A percentile compares a stretch with the other conserved stretches of the same genome.
These are phyloP conservation scores for Leucoraja ocellata DNA, from an alignment of 2,797 vertebrate genomes.

Conservation along the genomic window DNA sequence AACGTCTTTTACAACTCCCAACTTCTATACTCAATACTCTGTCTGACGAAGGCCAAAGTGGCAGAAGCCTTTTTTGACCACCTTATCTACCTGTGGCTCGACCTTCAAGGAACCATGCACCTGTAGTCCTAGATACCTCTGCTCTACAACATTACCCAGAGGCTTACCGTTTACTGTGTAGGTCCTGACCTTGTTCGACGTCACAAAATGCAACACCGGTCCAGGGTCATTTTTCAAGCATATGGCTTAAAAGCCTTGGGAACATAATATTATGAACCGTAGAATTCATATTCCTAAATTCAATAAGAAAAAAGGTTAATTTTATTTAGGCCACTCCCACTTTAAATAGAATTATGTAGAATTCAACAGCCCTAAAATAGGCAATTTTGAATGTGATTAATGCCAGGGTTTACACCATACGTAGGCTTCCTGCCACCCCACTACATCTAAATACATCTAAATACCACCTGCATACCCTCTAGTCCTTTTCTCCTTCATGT, in stretches of 20 bases:
- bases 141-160: no score
- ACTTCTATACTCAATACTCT: no score
- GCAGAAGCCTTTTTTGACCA: no score
- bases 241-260: not conserved
- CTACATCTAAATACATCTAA: not conserved
- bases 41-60: no score
- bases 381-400: not conserved
- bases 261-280: not conserved
- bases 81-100: no score
- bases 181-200: no score
- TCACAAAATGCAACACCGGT: no score
- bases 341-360: not conserved
- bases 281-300: not conserved
- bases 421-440: not conserved
- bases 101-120: no score
- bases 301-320: not conserved
- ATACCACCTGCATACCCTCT: not conserved
- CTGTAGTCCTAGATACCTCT: no score
- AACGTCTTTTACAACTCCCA: no score
- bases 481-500: not conserved
- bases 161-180: no score
- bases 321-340: not conserved
- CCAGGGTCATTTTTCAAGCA: not conserved
- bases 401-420: not conserved
- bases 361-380: not conserved